These are phyloP conservation scores for Meriones psammophilus DNA, from an alignment of 2,797 vertebrate genomes.

Conservation along the genomic window DNA sequence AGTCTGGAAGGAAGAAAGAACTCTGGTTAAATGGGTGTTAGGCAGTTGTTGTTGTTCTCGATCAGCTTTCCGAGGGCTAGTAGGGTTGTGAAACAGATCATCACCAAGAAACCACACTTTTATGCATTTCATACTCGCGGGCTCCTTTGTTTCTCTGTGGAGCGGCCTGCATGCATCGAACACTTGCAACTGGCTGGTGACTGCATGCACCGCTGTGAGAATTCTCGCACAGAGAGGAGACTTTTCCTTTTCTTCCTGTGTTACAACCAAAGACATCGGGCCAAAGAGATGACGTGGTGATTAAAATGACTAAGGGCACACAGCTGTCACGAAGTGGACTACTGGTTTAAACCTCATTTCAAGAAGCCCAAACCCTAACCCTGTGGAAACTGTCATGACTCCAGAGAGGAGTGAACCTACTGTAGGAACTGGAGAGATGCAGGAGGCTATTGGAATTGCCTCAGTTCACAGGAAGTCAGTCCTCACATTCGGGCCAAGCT, in stretches of 20 bases:
- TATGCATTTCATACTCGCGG: not conserved
- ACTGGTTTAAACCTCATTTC: not conserved
- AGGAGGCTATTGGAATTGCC: not conserved
- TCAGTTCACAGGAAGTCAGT: not conserved
- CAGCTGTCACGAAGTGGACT: not conserved
- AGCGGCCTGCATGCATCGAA: not conserved
- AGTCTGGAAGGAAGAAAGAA: slow-evolving; percentile 17
- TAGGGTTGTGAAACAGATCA: not conserved
- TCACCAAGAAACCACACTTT: not conserved
- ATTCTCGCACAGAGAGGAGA: not conserved
- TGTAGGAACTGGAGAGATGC: not conserved
- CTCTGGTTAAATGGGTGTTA: not conserved
- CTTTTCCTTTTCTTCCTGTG: not conserved
- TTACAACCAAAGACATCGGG: not conserved
- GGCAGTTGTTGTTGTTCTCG: not conserved
- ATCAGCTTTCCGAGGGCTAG: not conserved
- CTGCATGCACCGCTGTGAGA: too few species aligned
- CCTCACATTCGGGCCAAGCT: not conserved
- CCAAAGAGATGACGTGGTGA: not conserved
- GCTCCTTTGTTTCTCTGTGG: slow-evolving; percentile 3
- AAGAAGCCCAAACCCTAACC: not conserved
- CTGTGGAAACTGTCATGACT: not conserved
- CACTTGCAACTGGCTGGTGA: not conserved
- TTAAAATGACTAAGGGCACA: not conserved
- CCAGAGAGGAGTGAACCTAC: not conserved